Conservation (phyloP, 2,113 vertebrate genomes). For the Narcine bancroftii region DNA sequence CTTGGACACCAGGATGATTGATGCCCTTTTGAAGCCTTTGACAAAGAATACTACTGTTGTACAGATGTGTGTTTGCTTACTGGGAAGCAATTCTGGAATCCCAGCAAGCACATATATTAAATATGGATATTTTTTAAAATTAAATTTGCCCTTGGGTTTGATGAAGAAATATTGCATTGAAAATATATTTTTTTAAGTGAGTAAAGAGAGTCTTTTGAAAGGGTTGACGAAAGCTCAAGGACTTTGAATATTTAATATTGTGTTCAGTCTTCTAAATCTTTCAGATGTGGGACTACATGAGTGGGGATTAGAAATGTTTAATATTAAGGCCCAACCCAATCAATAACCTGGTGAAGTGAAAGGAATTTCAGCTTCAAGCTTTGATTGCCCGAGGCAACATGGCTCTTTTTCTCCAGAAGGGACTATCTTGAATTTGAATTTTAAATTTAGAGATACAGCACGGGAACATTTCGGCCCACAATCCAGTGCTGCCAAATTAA, state of each 20-base stretch:
- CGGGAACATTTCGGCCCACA: no score
- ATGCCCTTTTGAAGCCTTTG: no score
- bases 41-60: not conserved
- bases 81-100: not conserved
- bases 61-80: not conserved
- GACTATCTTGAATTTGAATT: not conserved
- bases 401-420: no score
- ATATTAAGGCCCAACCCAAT: not conserved
- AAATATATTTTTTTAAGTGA: conserved; percentile 26
- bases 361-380: not conserved
- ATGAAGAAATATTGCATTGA: conserved; percentile 2
- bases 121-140: not conserved
- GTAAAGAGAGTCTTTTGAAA: conserved; percentile 28
- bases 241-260: conserved; percentile 35
- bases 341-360: not conserved
- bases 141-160: conserved; percentile 32
- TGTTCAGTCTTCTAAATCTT: conserved; percentile 24
- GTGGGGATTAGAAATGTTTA: conserved; percentile 24
- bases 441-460: no score
- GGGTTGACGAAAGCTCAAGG: conserved; percentile 34
- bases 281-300: conserved; percentile 23
- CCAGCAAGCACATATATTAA: not conserved
- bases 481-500: no score
- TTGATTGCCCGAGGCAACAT: not conserved
- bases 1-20: no score